Base-by-base conservation (phyloP, 2,888 invertebrate genomes). In the Sphecodes monilicornis region DNA sequence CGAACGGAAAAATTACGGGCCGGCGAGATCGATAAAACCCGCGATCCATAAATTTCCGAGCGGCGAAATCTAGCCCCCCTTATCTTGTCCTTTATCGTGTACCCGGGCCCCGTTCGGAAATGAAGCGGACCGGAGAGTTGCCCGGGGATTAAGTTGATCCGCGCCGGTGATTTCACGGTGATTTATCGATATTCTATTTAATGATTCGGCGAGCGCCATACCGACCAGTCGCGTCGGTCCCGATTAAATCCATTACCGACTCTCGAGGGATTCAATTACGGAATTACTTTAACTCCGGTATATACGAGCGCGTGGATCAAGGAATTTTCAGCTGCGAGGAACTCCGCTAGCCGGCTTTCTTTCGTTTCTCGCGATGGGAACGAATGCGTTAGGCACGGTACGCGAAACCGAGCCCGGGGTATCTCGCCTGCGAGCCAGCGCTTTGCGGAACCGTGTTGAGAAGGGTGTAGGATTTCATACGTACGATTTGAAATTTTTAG, bases 11-110 rank as follows among this genome's bases (percentile, higher is more conserved):
- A 85, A 76, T 85, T 76, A 80, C 76, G 57, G 16, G 32, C 68
- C 60, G 69, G 22, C 69, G 66, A n/a, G 85, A 85, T 85, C 85
- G 85, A 80, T 85, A 84, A 84, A 84, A 84, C 73, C 26, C 72
- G 85, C 64, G 80, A 80, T 73, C 73, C 85, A 85, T 85, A 85
- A 85, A 85, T 85, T 85, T 76, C 60, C 70, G 18, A n/a, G 36
- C 43, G 69, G 69, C 76, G 73, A 76, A 70, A 85, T 85, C 75
- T 72, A 78, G 71, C 60, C 54, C 29, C 50, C 22, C 57, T 57
- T 76, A 80, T 80, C 80, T 85, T 85, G 78, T 84, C 72, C 78
- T 43, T 78, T 84, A 78, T 78, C 85, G 78, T 84, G 84, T 84
- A 82, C 39, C 54, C 22, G 22, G 54, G n/a, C n/a, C 50, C 69